Percentiles rank a stretch among this genome's conserved stretches.
These are phyloP conservation scores for Julus scandinavius DNA, from an alignment of 2,888 invertebrate species.

Conservation along the genomic window DNA sequence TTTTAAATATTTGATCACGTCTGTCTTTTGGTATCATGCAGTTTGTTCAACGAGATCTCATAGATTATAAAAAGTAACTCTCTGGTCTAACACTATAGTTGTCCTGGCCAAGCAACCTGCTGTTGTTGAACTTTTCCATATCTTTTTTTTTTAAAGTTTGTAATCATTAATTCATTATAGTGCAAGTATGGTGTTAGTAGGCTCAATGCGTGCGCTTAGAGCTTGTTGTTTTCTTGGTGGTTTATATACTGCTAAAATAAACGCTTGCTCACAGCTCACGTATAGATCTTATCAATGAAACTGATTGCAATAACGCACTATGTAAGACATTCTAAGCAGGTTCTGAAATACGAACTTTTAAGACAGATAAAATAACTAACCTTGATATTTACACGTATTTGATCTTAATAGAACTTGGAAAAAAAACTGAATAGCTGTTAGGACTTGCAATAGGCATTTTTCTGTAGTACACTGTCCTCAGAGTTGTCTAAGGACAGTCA, in stretches of 20 bases:
- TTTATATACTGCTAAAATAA: neutral
- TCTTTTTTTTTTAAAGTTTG: neutral
- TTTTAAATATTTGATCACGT: neutral
- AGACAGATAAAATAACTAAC: slow-evolving; percentile 1
- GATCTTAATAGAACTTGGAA: neutral
- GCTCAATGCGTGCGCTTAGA: neutral
- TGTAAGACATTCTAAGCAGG: slow-evolving; percentile 14
- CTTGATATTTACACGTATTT: neutral
- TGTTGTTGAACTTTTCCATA: slow-evolving; percentile 11
- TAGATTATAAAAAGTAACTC: neutral
- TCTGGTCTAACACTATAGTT: neutral
- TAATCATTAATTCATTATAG: neutral
- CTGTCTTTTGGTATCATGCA: neutral
- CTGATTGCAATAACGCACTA: slow-evolving; percentile 18
- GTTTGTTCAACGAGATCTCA: neutral
- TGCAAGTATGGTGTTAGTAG: neutral
- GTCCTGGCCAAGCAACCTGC: neutral
- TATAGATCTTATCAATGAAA: neutral
- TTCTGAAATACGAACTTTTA: neutral
- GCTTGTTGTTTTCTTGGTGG: neutral
- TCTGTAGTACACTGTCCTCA: too few species aligned
- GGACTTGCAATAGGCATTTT: too few species aligned
- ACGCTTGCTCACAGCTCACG: neutral
- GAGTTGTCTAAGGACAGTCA: too few species aligned
- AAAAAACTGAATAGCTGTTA: too few species aligned